These are phyloP conservation scores for Apodemus sylvaticus DNA, from an alignment of 2,113 vertebrate species.

Conservation along the genomic window DNA sequence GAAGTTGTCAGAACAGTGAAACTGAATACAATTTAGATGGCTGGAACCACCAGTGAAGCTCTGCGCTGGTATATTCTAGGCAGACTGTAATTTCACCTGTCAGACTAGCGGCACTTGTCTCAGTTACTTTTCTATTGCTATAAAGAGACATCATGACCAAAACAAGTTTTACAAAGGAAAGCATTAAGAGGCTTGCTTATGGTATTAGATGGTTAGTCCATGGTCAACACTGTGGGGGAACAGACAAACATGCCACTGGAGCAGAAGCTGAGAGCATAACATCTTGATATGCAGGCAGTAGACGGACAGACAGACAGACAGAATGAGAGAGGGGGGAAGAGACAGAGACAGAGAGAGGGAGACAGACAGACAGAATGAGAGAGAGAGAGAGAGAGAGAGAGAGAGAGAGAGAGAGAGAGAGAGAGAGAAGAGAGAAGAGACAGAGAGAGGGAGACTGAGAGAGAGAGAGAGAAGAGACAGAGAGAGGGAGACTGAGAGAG, in stretches of 20 bases:
- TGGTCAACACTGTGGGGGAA: not conserved
- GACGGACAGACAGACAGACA: not conserved
- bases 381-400: too few species aligned
- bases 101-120: not conserved
- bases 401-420: too few species aligned
- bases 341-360: not conserved
- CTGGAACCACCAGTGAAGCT: not conserved
- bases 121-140: not conserved
- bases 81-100: not conserved
- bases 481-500: too few species aligned
- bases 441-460: too few species aligned
- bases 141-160: not conserved
- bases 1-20: not conserved
- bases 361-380: too few species aligned
- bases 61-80: not conserved
- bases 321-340: not conserved
- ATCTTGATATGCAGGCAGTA: not conserved
- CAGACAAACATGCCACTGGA: not conserved
- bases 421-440: too few species aligned
- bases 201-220: not conserved
- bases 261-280: not conserved
- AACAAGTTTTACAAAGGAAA: not conserved
- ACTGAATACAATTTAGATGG: conserved; percentile 10
- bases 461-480: too few species aligned
- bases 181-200: not conserved